Conservation (phyloP, 2,113 vertebrate species). For the Corvus hawaiiensis region DNA sequence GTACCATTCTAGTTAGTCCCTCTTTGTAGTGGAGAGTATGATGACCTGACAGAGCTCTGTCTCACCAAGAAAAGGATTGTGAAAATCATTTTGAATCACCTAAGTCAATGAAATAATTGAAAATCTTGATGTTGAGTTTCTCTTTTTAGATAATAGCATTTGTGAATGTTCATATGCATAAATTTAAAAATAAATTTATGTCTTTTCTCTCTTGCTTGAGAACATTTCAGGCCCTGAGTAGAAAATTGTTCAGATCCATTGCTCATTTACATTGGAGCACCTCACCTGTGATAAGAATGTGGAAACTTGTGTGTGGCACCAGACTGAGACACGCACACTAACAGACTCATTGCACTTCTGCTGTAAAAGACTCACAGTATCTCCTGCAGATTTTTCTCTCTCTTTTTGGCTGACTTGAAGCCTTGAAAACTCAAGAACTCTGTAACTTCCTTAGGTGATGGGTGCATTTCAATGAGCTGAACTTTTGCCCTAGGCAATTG, state of each 20-base stretch:
- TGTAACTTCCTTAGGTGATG: background rate
- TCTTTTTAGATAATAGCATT: background rate
- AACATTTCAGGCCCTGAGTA: background rate
- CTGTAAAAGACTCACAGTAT: background rate
- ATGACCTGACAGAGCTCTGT: background rate
- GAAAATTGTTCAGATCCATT: background rate
- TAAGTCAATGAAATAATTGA: background rate
- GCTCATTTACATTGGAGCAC: background rate
- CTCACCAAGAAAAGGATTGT: background rate
- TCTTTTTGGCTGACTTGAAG: background rate
- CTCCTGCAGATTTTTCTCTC: background rate
- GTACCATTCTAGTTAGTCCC: background rate
- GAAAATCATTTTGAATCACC: background rate
- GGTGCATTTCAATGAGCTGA: background rate
- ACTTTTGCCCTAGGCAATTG: background rate
- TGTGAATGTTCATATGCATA: background rate
- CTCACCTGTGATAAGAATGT: background rate
- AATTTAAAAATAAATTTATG: background rate
- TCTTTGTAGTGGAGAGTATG: background rate
- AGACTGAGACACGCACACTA: background rate
- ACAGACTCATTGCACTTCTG: background rate
- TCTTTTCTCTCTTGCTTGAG: background rate
- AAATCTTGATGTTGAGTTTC: background rate
- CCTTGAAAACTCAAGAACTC: background rate
- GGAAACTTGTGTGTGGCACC: background rate